Evolutionary conservation across 2,888 invertebrate genomes (phyloP).

Genomic region (Troilus luridus): DNA sequence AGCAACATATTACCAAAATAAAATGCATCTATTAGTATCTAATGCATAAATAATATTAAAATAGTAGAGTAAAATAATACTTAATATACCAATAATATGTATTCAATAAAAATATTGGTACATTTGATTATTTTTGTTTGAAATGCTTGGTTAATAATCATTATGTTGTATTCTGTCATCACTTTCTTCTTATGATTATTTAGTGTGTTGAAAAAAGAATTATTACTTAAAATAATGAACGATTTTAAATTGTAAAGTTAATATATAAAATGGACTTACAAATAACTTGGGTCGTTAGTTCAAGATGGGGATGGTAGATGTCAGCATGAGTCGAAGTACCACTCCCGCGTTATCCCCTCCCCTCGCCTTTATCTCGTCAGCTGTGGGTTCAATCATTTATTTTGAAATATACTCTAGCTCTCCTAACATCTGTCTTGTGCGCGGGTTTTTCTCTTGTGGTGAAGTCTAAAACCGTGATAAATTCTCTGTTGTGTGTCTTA

Average conservation of each 20-base stretch:
- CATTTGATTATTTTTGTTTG: too few species aligned
- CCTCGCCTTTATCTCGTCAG: constrained; percentile 14
- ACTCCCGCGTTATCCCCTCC: constrained; percentile 46
- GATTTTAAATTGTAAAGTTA: not conserved
- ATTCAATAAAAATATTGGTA: too few species aligned
- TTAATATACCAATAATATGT: too few species aligned
- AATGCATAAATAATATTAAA: too few species aligned
- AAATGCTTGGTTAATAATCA: too few species aligned
- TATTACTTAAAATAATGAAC: not conserved
- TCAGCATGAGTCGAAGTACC: not conserved
- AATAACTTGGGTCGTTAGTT: not conserved
- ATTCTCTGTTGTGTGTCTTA: not conserved
- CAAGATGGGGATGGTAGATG: not conserved
- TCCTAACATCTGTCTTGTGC: constrained; percentile 10
- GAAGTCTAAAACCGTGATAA: not conserved
- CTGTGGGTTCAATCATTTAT: not conserved
- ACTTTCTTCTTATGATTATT: not conserved
- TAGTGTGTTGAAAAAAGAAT: not conserved
- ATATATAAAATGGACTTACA: not conserved
- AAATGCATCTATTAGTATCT: too few species aligned
- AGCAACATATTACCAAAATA: too few species aligned
- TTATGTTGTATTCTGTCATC: too few species aligned
- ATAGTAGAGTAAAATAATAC: too few species aligned
- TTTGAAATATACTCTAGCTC: constrained; percentile 17
- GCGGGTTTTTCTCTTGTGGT: constrained; percentile 12